Evolutionary conservation across 2,113 vertebrate genomes (phyloP).

Genomic region (Callopanchax toddi): DNA sequence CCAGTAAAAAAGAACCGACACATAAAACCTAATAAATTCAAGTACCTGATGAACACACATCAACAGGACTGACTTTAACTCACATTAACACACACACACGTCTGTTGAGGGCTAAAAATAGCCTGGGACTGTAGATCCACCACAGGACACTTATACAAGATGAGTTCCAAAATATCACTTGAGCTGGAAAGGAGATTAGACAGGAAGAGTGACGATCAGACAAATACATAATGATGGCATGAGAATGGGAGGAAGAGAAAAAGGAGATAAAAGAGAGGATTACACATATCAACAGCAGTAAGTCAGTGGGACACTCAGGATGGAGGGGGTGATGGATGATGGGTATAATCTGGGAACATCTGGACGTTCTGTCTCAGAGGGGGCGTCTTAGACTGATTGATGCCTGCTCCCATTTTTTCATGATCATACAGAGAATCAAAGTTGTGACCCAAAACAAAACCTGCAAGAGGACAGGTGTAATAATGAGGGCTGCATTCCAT

Average conservation of each 20-base stretch:
- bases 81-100: constrained; percentile 37
- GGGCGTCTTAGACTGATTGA: constrained; percentile 32
- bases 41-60: constrained; percentile 58
- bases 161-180: constrained; percentile 52
- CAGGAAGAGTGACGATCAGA: constrained; percentile 34
- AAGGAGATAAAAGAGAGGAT: constrained; percentile 59
- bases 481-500: too few species aligned
- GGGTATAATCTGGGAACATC: constrained; percentile 68
- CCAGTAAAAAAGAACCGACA: too few species aligned
- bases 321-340: constrained; percentile 46
- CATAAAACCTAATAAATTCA: constrained; percentile 28
- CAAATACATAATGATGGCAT: constrained; percentile 55
- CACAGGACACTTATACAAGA: constrained; percentile 22
- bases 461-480: too few species aligned
- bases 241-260: background rate
- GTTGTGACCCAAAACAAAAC: constrained; percentile 13
- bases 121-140: constrained; percentile 33
- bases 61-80: constrained; percentile 41
- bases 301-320: constrained; percentile 58
- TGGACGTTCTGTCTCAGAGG: constrained; percentile 45
- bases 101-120: constrained; percentile 6
- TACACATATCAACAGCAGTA: constrained; percentile 54
- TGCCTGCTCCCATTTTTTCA: background rate
- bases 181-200: constrained; percentile 58
- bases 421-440: constrained; percentile 9